Conservation (phyloP, 2,797 vertebrate genomes). For the Dendrocincla tyrannina region DNA sequence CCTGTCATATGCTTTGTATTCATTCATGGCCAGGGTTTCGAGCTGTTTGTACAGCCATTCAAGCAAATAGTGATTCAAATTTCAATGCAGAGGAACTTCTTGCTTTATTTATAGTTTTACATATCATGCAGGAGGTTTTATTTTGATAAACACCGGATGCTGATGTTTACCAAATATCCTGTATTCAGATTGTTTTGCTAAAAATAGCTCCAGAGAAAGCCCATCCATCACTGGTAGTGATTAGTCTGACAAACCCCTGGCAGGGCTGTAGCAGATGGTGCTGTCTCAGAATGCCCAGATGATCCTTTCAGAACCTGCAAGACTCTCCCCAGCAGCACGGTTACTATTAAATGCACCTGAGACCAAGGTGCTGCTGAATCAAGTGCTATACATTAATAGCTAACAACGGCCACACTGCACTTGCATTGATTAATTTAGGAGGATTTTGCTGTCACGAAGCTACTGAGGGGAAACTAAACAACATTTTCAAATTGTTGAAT, state of each 20-base stretch:
- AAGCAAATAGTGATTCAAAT: neutral
- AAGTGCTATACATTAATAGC: neutral
- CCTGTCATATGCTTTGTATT: neutral
- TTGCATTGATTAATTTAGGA: neutral
- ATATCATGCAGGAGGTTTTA: neutral
- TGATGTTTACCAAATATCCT: neutral
- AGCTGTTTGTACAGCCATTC: neutral
- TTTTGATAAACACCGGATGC: neutral
- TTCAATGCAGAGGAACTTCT: neutral
- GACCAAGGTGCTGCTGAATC: neutral
- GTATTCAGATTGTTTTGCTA: neutral
- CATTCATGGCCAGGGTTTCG: neutral
- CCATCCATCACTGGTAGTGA: neutral
- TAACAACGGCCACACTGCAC: neutral
- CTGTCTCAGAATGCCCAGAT: neutral
- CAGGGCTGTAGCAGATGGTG: neutral
- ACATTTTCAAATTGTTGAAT: neutral
- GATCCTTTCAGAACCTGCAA: neutral
- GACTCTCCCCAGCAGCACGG: neutral
- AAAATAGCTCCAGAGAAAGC: neutral
- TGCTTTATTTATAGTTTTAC: conserved; percentile 11
- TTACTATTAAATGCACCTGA: neutral
- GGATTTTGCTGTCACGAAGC: accelerated
- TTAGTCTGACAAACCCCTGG: neutral
- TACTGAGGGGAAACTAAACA: neutral